Base-by-base conservation (phyloP, 2,113 vertebrate genomes). In the Amphiprion percula region DNA sequence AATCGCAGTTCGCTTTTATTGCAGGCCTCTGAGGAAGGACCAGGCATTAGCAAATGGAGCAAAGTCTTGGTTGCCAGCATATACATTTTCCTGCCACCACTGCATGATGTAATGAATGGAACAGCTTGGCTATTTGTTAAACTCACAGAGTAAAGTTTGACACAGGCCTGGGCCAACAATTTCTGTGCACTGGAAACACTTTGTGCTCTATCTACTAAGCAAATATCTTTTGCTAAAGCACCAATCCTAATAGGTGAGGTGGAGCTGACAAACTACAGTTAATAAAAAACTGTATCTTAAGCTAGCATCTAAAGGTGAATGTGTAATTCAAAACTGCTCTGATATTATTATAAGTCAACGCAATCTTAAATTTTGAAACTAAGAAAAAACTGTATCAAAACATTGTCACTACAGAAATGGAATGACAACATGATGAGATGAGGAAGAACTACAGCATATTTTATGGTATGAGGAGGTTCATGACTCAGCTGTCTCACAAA, bases 401-500 rank as follows among this genome's bases (percentile, higher is more conserved):
- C 1, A 19, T 21, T n/a, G 16, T 17, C 53, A 50, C 44, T 4
- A 50, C 15, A 58, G 1, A 60, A 41, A 28, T 54, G 15, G 7
- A 73, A 39, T 37, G 24, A 47, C 10, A 56, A 58, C 24, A 24
- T 28, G 66, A 37, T 33, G 14, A 58, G 41, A 44, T 74, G 44
- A 54, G 67, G 44, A 63, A 2, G 7, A 26, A 49, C 10, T 26
- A 69, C 50, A 74, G 14, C 49, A 77, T 53, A 66, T 12, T 65
- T 62, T 33, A 63, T 53, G 53, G 24, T 26, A 67, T 58, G 24
- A 72, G 54, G 12, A 58, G 26, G 46, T 87, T 82, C 41, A 67
- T 86, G 85, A 91, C 80, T 87, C 82, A 87, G 67, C 80, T 73
- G 21, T 71, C 65, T 74, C 49, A 23, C 11, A 66, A 49, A 83